Percentiles rank a stretch among this genome's conserved stretches.
Conservation (phyloP, 2,797 vertebrate genomes). For the Poliocrania exsul region DNA sequence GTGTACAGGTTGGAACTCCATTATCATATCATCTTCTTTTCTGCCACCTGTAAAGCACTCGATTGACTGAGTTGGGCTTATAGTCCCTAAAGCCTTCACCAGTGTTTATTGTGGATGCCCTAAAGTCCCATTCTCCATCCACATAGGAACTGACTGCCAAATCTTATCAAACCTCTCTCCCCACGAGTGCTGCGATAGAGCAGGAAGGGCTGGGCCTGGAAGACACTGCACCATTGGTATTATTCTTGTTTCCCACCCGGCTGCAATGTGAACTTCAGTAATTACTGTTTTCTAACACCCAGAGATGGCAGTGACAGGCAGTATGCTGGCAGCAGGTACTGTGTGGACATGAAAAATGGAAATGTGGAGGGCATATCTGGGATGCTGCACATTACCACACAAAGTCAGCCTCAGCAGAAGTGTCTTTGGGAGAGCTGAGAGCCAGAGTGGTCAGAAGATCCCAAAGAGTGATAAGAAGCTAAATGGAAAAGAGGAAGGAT, state of each 20-base stretch:
- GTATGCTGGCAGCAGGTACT: neutral
- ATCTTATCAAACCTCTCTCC: neutral
- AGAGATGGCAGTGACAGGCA: neutral
- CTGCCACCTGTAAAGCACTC: conserved; percentile 9
- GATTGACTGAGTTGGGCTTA: neutral
- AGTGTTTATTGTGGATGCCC: neutral
- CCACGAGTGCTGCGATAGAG: neutral
- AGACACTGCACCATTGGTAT: neutral
- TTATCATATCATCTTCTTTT: neutral
- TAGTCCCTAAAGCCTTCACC: neutral
- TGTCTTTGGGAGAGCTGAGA: neutral
- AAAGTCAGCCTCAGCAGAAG: neutral
- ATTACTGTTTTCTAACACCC: neutral
- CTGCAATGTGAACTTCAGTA: neutral
- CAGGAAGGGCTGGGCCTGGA: neutral
- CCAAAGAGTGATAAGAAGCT: neutral
- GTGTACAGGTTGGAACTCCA: neutral
- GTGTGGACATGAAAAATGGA: neutral
- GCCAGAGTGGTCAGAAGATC: neutral
- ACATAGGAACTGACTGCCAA: neutral
- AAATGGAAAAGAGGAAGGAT: neutral
- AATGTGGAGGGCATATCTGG: neutral
- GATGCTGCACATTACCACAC: neutral
- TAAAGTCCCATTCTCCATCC: neutral
- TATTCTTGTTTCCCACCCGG: neutral